Evolutionary conservation across 2,888 invertebrate genomes (phyloP), one percentile per base, ranked within the genome.

Genomic region (Polyploca ridens): DNA sequence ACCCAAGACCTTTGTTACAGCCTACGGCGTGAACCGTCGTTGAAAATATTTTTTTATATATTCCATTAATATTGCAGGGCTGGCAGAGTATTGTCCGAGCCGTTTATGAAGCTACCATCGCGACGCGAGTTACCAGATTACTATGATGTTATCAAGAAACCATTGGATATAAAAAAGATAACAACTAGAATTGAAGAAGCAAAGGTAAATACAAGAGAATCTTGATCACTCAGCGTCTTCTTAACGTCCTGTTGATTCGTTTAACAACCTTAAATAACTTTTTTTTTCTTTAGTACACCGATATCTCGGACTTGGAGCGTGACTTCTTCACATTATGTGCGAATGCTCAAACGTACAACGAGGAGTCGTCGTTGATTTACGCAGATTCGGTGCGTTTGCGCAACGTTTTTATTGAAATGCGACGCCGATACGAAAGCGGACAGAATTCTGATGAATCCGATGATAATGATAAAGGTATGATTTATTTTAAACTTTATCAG

Each of bases 341-440:
- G 75, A 99, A 99, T 91, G 99, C 99, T 5, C 99, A 99, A 89
- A 97, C 97, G 6, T 99, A 99, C 92, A 99, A 99, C 87, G 98
- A 99, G 84, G 99, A 99, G 89, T 97, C 97, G 8, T 99, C 99
- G 0, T 93, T 99, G 64, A 99, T 99, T 73, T 98, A 99, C 88
- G 98, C 98, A 85, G 99, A 99, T 88, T 99, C 99, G 0, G 98
- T 99, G 71, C 98, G 99, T 2, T 94, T 99, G 71, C 98, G 99
- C 79, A 97, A 97, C 67, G 97, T 97, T 0, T 98, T 98, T 73
- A 90, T 93, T 13, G 94, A 94, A 73, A 69, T 91, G 54, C 87
- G 93, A 1, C 90, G 93, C 16, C 89, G 89, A 5, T 89, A 90
- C 73, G 93, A 94, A 62, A 86, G 75, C 66, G 93, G 89, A 6